A percentile compares a stretch with the other conserved stretches of the same genome.
These are phyloP conservation scores for Ashinkailepas kermadecensis DNA, from an alignment of 2,888 invertebrate species.

Conservation along the genomic window DNA sequence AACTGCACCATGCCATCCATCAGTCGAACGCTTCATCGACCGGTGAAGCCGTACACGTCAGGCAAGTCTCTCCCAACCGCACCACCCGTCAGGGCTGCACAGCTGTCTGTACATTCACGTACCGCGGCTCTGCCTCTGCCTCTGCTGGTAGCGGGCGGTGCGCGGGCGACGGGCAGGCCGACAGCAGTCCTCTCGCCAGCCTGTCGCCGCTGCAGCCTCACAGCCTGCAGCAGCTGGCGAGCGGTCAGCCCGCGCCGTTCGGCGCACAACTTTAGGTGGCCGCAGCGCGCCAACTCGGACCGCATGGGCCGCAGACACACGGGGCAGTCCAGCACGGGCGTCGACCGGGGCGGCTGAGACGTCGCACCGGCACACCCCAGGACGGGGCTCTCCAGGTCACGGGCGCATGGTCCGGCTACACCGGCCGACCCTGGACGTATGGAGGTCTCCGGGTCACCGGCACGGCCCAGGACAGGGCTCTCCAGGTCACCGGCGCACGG, in stretches of 20 bases:
- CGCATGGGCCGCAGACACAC: neutral
- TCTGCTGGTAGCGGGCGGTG: neutral
- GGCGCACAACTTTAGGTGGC: neutral
- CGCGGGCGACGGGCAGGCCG: slow-evolving; percentile 1
- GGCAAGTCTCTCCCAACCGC: too few species aligned
- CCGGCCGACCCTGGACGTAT: neutral
- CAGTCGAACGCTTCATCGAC: too few species aligned
- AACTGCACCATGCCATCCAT: too few species aligned
- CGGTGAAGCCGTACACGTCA: too few species aligned
- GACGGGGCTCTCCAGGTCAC: neutral
- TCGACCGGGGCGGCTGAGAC: neutral
- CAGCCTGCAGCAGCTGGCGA: slow-evolving; percentile 9
- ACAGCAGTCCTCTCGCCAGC: neutral
- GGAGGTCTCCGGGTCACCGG: neutral
- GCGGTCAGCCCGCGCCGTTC: neutral
- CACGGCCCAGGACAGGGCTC: neutral
- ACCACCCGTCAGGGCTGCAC: too few species aligned
- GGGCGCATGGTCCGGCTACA: neutral
- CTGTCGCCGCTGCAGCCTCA: slow-evolving; percentile 1
- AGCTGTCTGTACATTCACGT: too few species aligned
- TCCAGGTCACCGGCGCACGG: neutral
- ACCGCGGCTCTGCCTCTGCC: too few species aligned
- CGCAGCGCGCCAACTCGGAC: neutral
- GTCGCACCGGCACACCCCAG: neutral
- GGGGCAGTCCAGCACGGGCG: neutral